Base-by-base conservation (phyloP, 2,113 vertebrate species). In the Donacobius atricapilla region DNA sequence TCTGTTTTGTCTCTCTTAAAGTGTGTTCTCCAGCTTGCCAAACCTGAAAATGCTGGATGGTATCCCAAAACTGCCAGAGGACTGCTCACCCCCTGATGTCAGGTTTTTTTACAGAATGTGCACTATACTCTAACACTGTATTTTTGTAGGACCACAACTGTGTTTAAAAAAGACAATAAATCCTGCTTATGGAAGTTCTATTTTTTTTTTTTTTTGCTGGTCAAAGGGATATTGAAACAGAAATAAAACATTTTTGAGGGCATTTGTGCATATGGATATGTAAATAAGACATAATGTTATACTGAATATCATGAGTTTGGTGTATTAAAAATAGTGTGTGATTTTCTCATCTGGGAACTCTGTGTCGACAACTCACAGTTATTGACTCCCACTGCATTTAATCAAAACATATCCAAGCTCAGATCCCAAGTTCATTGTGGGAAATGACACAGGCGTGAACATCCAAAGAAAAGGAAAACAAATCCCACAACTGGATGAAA, bases 1-100 rank as follows among this genome's bases (percentile, higher is more conserved):
- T n/a, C 57, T 48, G 76, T 94, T 89, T 83, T 60, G 44, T 77
- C 70, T 97, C 79, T 92, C 45, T 94, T 95, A 57, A 97, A 99
- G 99, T 48, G 99, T 99, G 27, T 99, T 99, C 96, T 98, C 97
- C 95, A 99, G 96, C 97, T 98, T 99, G 99, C 99, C 99, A 99
- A 99, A 99, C 86, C 98, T 99, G 69, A 98, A 99, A 97, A 95
- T 96, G 64, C 97, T 99, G 97, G 99, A 99, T 96, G 99, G 99
- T 30, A 98, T 99, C 94, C 98, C 98, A 42, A 99, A 98, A 87
- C 96, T 99, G 95, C 98, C 98, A 98, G 98, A 99, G 96, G 99
- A 99, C 94, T 98, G 83, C 44, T 94, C 97, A 75, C 95, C 97
- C 72, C 88, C 95, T 86, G 96, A 97, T 21, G 92, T 68, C 50